Evolutionary conservation across 2,113 vertebrate species (phyloP), one percentile per base, ranked within the genome.

Genomic region (Hirundichthys speculiger): DNA sequence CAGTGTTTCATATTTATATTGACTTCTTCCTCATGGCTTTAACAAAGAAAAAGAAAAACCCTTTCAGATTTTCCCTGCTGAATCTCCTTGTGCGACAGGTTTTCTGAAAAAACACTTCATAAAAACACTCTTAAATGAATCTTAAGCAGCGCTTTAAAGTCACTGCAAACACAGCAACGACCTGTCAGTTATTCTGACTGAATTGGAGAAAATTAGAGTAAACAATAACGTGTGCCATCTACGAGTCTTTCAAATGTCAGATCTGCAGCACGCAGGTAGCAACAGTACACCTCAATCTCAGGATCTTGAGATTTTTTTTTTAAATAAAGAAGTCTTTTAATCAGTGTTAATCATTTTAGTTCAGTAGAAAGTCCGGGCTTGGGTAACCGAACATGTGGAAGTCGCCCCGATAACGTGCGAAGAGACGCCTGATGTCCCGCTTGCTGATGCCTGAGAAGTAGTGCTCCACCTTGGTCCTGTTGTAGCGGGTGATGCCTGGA

Each of bases 321-420:
- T n/a, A n/a, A n/a, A n/a, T n/a, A 73, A 50, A 13, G 18, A n/a
- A 0, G 10, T 55, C 24, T 41, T 68, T 77, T 49, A 63, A 22
- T 69, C 4, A 0, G n/a, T 49, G 30, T 69, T 27, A 60, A 39
- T 70, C 0, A 0, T 27, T 63, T 94, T 71, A 96, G 80, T 94
- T 92, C 34, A 98, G 90, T 88, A 99, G 86, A 83, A 99, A 99
- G 48, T 95, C 91, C 30, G 98, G 97, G 27, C 90, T 94, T 13
- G 80, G 92, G 79, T 99, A 99, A 20, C 96, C 98, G 62, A 99
- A 99, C 40, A 99, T 94, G 40, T 87, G 92, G 71, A 99, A 99
- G 90, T 99, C 98, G 0, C 96, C 97, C 84, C 95, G 92, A 57
- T 95, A 99, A 0, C 93, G 92, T 0, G 93, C 89, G 1, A 95